Evolutionary conservation across 2,888 invertebrate genomes (phyloP), one percentile per base, ranked within the genome.

Genomic region (Pseudoips prasinana): DNA sequence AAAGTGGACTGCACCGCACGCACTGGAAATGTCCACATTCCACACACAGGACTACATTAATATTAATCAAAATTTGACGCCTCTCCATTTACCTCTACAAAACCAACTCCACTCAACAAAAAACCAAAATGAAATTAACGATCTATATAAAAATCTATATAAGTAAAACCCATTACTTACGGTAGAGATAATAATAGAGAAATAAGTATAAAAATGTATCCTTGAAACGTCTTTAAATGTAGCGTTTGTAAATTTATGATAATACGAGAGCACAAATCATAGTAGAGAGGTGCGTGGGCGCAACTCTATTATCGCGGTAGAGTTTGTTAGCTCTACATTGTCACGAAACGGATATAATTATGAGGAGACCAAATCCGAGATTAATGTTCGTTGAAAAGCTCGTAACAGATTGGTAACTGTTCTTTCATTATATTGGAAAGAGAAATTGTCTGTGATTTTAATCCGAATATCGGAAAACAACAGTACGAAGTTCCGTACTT

Each of bases 231-330:
- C 58, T 57, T 65, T 58, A 55, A 54, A 63, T 47, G 61, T 62
- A 54, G 45, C 53, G 62, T 62, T 63, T 52, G 67, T 72, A 70
- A 70, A 71, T 73, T 72, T 73, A 74, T 73, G 72, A 59, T 73
- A 73, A 73, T 73, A 58, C 51, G 49, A 51, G 50, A 25, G 11
- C 29, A 53, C 56, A 56, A 56, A 56, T 46, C 52, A 56, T 53
- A 50, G 53, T 40, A 53, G 33, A 46, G 32, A 26, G 48, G 22
- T 41, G 61, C 61, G 70, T 70, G 50, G 70, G 70, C 58, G 64
- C 50, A 46, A 29, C 46, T 38, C 48, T 59, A 66, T 70, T 64
- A 67, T 66, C 57, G 35, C 34, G 22, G 31, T 28, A 22, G 44
- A 49, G 55, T 56, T 52, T 62, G 59, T 62, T 61, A 56, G 56